Conservation (phyloP, 2,797 vertebrate species). For the Philypnodon macrostomus region DNA sequence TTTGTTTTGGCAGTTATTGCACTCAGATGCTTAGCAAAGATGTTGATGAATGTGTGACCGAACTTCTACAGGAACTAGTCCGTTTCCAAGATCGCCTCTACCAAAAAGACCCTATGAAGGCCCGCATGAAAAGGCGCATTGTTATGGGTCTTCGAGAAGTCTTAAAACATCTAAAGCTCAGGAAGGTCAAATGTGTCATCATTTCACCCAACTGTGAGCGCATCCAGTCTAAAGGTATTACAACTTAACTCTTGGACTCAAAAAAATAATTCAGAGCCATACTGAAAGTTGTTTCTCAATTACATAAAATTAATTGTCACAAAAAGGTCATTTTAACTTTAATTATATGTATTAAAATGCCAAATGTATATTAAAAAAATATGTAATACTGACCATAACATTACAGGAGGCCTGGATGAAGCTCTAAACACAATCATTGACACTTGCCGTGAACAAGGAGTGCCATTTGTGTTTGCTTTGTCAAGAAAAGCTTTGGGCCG, state of each 20-base stretch:
- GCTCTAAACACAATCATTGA: slow-evolving; percentile 91
- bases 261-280: too few species aligned
- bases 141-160: slow-evolving; percentile 97
- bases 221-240: slow-evolving; percentile 95
- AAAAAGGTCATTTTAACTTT: neutral
- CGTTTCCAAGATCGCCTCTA: slow-evolving; percentile 97
- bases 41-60: slow-evolving; percentile 88
- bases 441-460: slow-evolving; percentile 87
- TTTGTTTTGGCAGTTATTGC: slow-evolving; percentile 83
- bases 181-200: slow-evolving; percentile 91
- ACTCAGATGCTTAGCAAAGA: slow-evolving; percentile 96
- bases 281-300: too few species aligned
- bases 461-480: slow-evolving; percentile 94
- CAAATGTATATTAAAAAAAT: too few species aligned
- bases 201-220: slow-evolving; percentile 98
- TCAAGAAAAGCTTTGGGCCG: slow-evolving; percentile 90
- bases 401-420: slow-evolving; percentile 91
- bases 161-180: slow-evolving; percentile 91
- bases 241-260: too few species aligned
- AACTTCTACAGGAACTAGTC: slow-evolving; percentile 90
- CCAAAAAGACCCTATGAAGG: slow-evolving; percentile 96
- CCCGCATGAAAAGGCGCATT: slow-evolving; percentile 91
- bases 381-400: neutral
- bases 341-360: neutral
- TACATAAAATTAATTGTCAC: neutral